Evolutionary conservation across 2,113 vertebrate genomes (phyloP).

Genomic region (Caretta caretta): DNA sequence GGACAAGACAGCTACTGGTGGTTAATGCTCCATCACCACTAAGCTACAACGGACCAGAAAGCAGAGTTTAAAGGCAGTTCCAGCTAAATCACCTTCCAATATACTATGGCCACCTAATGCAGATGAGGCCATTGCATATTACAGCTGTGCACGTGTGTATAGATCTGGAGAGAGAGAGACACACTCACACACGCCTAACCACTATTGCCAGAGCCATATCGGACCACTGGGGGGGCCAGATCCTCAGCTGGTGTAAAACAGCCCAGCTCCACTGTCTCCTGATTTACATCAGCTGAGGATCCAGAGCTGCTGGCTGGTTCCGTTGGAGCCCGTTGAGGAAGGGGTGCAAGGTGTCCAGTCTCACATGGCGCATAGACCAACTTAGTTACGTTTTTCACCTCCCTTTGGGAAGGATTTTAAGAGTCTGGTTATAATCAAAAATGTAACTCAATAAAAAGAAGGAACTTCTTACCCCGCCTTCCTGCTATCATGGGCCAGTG

Average conservation of each 20-base stretch:
- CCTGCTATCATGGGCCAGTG: background rate
- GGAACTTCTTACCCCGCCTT: background rate
- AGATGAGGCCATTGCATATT: background rate
- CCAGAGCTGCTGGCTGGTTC: background rate
- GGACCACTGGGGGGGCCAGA: background rate
- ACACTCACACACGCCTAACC: background rate
- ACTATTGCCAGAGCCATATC: too few species aligned
- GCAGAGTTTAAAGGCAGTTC: background rate
- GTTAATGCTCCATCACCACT: background rate
- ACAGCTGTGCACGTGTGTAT: accelerated
- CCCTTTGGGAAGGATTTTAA: background rate
- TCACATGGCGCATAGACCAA: background rate
- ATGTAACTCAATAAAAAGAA: background rate
- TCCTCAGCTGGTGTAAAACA: background rate
- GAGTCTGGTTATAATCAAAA: background rate
- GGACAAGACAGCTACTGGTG: too few species aligned
- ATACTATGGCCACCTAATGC: background rate
- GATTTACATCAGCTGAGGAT: accelerated
- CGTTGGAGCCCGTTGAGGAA: background rate
- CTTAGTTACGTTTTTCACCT: accelerated
- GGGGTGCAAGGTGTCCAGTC: background rate
- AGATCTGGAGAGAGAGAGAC: background rate
- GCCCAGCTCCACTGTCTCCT: background rate
- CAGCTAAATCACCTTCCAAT: too few species aligned
- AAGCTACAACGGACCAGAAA: background rate